Evolutionary conservation across 2,797 vertebrate species (phyloP), one percentile per base, ranked within the genome.

Genomic region (Ctenopoma multispine): DNA sequence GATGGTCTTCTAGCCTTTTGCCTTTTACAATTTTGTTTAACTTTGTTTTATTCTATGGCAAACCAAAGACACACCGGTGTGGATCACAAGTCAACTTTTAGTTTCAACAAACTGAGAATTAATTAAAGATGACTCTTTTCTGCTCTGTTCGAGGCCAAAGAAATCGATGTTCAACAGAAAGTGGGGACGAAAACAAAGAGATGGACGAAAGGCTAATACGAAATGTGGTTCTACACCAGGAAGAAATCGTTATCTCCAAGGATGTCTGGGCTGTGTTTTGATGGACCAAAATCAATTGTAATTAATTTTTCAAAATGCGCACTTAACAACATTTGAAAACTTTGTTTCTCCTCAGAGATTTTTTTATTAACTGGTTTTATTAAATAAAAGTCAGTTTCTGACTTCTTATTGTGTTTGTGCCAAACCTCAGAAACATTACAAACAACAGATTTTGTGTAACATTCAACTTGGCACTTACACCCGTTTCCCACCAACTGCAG

Each of bases 91-190:
- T 7, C 34, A 34, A 6, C 34, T 34, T 34, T 34, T 34, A 34
- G 9, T 34, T 34, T 34, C 34, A n/a, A n/a, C n/a, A n/a, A n/a
- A n/a, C n/a, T n/a, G n/a, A n/a, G n/a, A n/a, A n/a, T n/a, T n/a
- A n/a, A 86, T 90, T 77, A 89, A 89, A 85, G 79, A 87, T 79
- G 75, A 79, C 72, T 51, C 49, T 54, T 20, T 38, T 69, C 72
- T 79, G 27, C 31, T 68, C 47, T 15, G 41, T 80, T 70, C 20
- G 41, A 64, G 43, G 61, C 47, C 75, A 69, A 62, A 79, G 53
- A 74, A 31, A 86, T 81, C 58, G 68, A 90, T 80, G 71, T 43
- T 77, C 78, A 69, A 62, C 23, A 68, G 48, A 69, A 47, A 43
- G 44, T 5, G 27, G 38, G 14, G 38, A 36, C 51, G 20, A 78